Percentiles rank a stretch among this genome's conserved stretches.
These are phyloP conservation scores for Verasper variegatus DNA, from an alignment of 2,113 vertebrate genomes.

Conservation along the genomic window DNA sequence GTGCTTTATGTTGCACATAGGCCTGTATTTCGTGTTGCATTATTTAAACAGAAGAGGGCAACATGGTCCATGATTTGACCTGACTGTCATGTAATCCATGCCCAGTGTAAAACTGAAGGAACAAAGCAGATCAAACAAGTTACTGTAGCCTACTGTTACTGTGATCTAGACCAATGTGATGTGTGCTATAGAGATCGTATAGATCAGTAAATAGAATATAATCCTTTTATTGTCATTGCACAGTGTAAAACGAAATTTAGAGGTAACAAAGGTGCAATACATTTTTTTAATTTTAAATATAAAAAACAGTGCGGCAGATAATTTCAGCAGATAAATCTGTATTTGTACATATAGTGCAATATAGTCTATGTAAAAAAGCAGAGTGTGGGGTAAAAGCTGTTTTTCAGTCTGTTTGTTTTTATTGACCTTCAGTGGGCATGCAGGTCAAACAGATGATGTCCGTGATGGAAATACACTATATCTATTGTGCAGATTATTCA, in stretches of 20 bases:
- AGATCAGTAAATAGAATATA: neutral
- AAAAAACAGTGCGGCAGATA: too few species aligned
- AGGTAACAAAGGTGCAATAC: too few species aligned
- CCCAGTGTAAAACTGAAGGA: neutral
- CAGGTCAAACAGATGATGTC: too few species aligned
- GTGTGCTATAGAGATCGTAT: neutral
- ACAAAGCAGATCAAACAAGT: constrained; percentile 11
- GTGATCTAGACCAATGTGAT: neutral
- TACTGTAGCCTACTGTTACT: neutral
- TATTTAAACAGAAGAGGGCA: constrained; percentile 74
- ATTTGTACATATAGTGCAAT: too few species aligned
- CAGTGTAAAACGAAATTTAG: too few species aligned
- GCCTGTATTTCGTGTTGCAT: constrained; percentile 29
- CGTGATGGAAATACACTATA: neutral
- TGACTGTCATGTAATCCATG: constrained; percentile 27
- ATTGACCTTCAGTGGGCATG: too few species aligned
- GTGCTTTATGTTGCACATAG: neutral
- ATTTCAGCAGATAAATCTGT: too few species aligned
- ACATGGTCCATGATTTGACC: constrained; percentile 59
- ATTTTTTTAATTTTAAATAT: too few species aligned
- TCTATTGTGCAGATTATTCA: neutral
- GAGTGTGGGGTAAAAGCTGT: too few species aligned
- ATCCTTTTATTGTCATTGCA: too few species aligned
- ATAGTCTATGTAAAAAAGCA: too few species aligned
- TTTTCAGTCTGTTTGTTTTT: too few species aligned